These are phyloP conservation scores for Anableps anableps DNA, from an alignment of 2,797 vertebrate genomes.

Conservation along the genomic window DNA sequence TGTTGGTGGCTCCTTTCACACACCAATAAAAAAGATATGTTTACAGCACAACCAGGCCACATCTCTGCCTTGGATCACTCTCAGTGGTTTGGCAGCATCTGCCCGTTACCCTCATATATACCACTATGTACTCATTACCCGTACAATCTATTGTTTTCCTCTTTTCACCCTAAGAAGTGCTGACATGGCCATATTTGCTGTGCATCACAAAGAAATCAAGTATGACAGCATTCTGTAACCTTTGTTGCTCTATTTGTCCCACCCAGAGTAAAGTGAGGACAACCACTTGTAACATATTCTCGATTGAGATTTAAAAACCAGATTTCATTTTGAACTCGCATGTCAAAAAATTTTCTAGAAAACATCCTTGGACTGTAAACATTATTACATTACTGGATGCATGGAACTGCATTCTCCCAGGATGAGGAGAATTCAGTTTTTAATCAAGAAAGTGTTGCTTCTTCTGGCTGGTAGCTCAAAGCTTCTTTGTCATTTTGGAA, in stretches of 20 bases:
- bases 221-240: constrained; percentile 40
- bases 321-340: constrained; percentile 37
- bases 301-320: constrained; percentile 16
- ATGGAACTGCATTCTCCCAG: constrained; percentile 59
- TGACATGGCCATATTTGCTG: constrained; percentile 44
- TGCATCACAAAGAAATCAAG: constrained; percentile 26
- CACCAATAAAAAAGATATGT: constrained; percentile 61
- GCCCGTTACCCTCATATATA: constrained; percentile 37
- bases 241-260: constrained; percentile 17
- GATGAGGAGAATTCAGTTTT: constrained; percentile 71
- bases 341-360: constrained; percentile 39
- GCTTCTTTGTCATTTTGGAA: constrained; percentile 63
- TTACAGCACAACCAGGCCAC: constrained; percentile 57
- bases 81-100: constrained; percentile 58
- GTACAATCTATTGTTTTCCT: constrained; percentile 22
- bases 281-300: constrained; percentile 30
- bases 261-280: constrained; percentile 8
- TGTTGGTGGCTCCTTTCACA: constrained; percentile 58
- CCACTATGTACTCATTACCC: constrained; percentile 56
- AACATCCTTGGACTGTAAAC: constrained; percentile 62
- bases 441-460: constrained; percentile 65
- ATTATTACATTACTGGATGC: constrained; percentile 55
- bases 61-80: constrained; percentile 45
- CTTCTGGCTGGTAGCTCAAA: constrained; percentile 56
- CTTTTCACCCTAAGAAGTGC: constrained; percentile 36